Evolutionary conservation across 2,113 vertebrate genomes (phyloP), one percentile per base, ranked within the genome.

Genomic region (Micronycteris hirsuta): DNA sequence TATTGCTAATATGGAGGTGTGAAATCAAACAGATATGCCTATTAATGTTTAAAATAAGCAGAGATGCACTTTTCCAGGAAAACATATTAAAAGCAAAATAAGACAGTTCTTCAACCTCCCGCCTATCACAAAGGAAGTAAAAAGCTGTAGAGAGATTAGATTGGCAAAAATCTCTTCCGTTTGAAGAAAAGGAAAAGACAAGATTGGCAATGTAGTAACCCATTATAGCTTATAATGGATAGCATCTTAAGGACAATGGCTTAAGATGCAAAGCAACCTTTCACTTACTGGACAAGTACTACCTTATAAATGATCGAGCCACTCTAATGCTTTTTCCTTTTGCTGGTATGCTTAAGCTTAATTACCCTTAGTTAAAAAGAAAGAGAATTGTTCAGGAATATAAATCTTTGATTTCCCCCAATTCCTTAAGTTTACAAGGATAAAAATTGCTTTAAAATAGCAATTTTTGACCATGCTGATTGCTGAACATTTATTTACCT

Each of bases 381-480:
- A 87, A 86, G 58, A 71, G 26, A 89, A 81, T 8, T 87, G 54
- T 74, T 86, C 12, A 76, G 19, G 15, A 95, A 94, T 85, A 91
- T 47, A 56, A 92, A 95, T 78, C 17, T 54, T 80, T 38, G 41
- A 88, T 71, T 82, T 65, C 67, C 56, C 43, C 74, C n/a, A 71
- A 87, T 89, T 92, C 63, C 45, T 80, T 58, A 92, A 26, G 38
- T 74, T 86, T 58, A 92, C 36, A 87, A 77, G 74, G 85, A 70
- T n/a, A 61, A 85, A 82, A 65, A 73, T 31, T 41, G 73, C 43
- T 93, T 95, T 96, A 91, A 85, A 90, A 91, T 49, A n/a, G n/a
- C n/a, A n/a, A n/a, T n/a, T n/a, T n/a, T n/a, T n/a, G n/a, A n/a
- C 11, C 47, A 24, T 89, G 73, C 31, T 45, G 86, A 68, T 65